Evolutionary conservation across 1,140 invertebrate species (phyloP).

Genomic region (Apis mellifera): DNA sequence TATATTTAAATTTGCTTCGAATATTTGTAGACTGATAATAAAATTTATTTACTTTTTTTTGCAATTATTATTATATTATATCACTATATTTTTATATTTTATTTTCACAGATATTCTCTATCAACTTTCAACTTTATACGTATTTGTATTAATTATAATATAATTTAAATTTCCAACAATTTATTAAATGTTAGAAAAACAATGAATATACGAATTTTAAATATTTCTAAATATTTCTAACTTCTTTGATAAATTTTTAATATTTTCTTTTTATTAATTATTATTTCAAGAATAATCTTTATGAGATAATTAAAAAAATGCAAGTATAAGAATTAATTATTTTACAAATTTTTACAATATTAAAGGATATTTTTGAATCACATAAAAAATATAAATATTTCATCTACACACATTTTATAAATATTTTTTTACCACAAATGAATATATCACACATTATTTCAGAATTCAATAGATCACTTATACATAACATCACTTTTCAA

Average conservation of each 20-base stretch:
- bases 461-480: neutral
- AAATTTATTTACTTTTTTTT: neutral
- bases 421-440: too few species aligned
- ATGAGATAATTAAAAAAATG: neutral
- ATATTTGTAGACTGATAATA: slow-evolving; percentile 18
- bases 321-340: neutral
- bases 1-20: slow-evolving; percentile 60
- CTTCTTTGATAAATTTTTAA: neutral
- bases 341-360: neutral
- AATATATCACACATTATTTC: too few species aligned
- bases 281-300: neutral
- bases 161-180: neutral
- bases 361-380: neutral
- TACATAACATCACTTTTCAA: neutral
- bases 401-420: neutral
- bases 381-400: neutral
- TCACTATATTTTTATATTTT: neutral
- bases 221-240: too few species aligned
- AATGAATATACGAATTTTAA: neutral
- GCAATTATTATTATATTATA: neutral
- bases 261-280: neutral
- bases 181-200: neutral
- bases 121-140: neutral
- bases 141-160: neutral
- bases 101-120: neutral